Base-by-base conservation (phyloP, 2,113 vertebrate genomes). In the Lipophrys pholis region DNA sequence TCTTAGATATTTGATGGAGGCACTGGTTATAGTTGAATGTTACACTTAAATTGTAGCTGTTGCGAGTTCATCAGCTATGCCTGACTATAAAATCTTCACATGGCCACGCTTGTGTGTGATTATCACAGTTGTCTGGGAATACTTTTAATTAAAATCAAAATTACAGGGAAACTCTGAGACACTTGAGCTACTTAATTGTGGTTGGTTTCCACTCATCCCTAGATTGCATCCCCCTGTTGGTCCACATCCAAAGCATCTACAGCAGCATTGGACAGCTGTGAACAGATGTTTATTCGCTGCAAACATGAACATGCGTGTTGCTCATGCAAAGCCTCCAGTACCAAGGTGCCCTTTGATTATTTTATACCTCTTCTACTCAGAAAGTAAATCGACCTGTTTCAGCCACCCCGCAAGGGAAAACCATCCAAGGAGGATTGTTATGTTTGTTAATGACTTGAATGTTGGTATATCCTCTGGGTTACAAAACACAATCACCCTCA, bases 141-240 rank as follows among this genome's bases (percentile, higher is more conserved):
- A 61, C 70, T 78, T 88, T 77, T 87, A 83, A 90, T 90, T 84
- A 82, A 87, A 83, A 54, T 68, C 17, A 76, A 86, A 76, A 82
- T 86, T 63, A 74, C 61, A 45, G 42, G 30, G 48, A 73, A 75
- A 60, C 57, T 71, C 59, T 57, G 16, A 73, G 72, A 69, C 35
- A 60, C 69, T 80, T 75, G 65, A 84, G 63, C 83, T 83, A 85
- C 87, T 81, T 78, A 76, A 82, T 81, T 70, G 55, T 48, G 45
- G 40, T 50, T 64, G 50, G 36, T 70, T 64, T 64, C 67, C 67
- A 43, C 54, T 35, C 21, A 35, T 75, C 57, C 69, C 16, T 53
- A 15, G 65, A 75, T 63, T 56, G 42, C n/a, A 57, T 79, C 72
- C 75, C 69, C 64, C 66, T 76, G 53, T 72, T 69, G 87, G 56